Evolutionary conservation across 2,888 invertebrate species (phyloP), one percentile per base, ranked within the genome.

Genomic region (Muscina levida): DNA sequence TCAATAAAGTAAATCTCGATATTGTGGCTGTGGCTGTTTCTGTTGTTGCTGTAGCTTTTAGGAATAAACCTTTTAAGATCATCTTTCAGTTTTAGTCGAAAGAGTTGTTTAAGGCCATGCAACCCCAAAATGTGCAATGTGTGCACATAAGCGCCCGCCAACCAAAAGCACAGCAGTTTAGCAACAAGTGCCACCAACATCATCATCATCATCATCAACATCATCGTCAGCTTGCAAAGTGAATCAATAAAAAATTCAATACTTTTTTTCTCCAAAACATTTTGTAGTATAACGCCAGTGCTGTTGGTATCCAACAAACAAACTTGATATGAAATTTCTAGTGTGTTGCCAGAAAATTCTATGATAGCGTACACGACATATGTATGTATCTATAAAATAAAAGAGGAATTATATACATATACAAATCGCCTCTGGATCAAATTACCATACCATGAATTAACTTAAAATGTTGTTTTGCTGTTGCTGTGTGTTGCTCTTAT

Each of bases 381-480:
- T n/a, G n/a, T n/a, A n/a, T n/a, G n/a, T n/a, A n/a, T n/a, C n/a
- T n/a, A n/a, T n/a, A n/a, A n/a, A n/a, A n/a, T n/a, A n/a, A n/a
- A 19, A 48, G 1, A 19, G 10, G 48, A 48, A 48, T 48, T 19
- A 48, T 62, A 62, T 31, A 19, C 19, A 42, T 62, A 74, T 56
- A 72, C 71, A 81, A 81, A 81, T 77, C 59, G 72, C 68, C 62
- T 72, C 46, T 81, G 65, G 74, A 81, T 81, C 77, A 77, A 77
- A 81, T 81, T 77, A 77, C 81, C 74, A 65, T 67, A 74, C 31
- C 74, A 81, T 77, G 81, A 81, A 75, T 77, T 81, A 77, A 81
- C 72, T 81, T 46, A 77, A 77, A 72, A 80, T 83, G 80, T 80
- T 82, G 82, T 67, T 79, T 37, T 74, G 76, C 48, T 76, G 67